Evolutionary conservation across 1,140 invertebrate species (phyloP), one percentile per base, ranked within the genome.

Genomic region (Drosophila kepulauana): DNA sequence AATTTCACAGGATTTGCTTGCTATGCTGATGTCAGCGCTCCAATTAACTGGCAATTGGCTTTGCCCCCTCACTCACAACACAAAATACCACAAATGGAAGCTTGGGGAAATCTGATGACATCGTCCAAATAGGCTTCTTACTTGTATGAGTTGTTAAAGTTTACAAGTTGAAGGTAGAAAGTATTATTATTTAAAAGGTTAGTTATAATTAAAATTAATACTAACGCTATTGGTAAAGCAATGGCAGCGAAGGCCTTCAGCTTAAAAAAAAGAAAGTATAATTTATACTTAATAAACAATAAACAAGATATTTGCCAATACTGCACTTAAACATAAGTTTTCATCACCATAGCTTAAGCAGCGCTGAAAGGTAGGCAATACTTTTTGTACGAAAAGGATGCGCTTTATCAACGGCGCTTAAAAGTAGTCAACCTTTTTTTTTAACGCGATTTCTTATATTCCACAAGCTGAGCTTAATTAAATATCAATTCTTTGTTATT

Each of bases 11-110:
- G 48, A 28, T 20, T 59, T 70, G 35, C n/a, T 11, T 61, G 28
- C 43, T 30, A 54, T 79, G 85, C 85, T 87, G 84, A 87, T 80
- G 84, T 87, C 85, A 87, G 84, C 80, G 61, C 43, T 43, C 80
- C 72, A 87, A 87, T 87, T 87, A 87, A 81, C 80, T 75, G 85
- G 33, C 67, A 57, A 84, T 87, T 87, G 75, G 67, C 56, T 68
- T 77, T 33, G 48, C 48, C 11, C 7, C 41, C 28, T 46, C 7
- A 48, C 28, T 46, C 25, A 28, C 35, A 38, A 38, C 35, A 61
- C 48, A 48, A 25, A 25, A 46, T 35, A 20, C 13, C 35, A 38
- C 35, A 38, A 38, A 38, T 38, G 10, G 35, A 33, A 41, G 61
- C 52, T 41, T 41, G 49, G 38, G 16, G 11, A 6, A n/a, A 52